Base-by-base conservation (phyloP, 2,113 vertebrate species). In the Otis tarda region DNA sequence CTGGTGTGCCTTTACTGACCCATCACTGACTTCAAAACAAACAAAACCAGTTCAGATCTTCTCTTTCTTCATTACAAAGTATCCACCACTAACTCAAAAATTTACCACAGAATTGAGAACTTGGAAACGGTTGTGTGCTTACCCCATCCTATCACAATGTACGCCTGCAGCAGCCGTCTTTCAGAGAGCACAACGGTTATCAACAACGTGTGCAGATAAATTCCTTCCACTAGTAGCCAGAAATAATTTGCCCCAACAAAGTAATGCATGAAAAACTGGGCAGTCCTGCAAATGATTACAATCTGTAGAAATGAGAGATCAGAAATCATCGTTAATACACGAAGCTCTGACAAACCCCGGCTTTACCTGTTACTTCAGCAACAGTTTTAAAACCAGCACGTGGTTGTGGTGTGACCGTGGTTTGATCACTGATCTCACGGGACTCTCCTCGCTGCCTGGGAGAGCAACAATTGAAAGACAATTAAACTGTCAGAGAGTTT, bases 131-230 rank as follows among this genome's bases (percentile, higher is more conserved):
- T 5, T 33, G 3, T 1, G 30, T 86, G 94, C 98, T 98, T 95
- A 99, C 99, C 98, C 99, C 99, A 99, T 92, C 99, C 99, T 68
- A 99, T 97, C 59, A 99, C 90, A 93, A 99, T 97, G 69, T 99
- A 99, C 28, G 96, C 98, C 97, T 98, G 98, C 43, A 99, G 98
- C 76, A 99, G 97, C 4, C 98, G 73, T 65, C 97, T 98, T 76
- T 99, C 99, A 43, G 98, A 98, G 73, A 99, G 96, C 10, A 99
- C 98, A 3, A 98, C 98, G 7, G 99, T 98, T 89, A 99, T 98
- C 93, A 99, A 91, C 30, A 99, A 96, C 0, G 98, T 98, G 14
- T 99, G 98, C 60, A 99, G 98, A 60, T 99, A 99, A 83, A 99
- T 98, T 14, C 99, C 99, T 97, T 99, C 99, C 10, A 99, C 99